Evolutionary conservation across 2,888 invertebrate genomes (phyloP), one percentile per base, ranked within the genome.

Genomic region (Clostera curtula): DNA sequence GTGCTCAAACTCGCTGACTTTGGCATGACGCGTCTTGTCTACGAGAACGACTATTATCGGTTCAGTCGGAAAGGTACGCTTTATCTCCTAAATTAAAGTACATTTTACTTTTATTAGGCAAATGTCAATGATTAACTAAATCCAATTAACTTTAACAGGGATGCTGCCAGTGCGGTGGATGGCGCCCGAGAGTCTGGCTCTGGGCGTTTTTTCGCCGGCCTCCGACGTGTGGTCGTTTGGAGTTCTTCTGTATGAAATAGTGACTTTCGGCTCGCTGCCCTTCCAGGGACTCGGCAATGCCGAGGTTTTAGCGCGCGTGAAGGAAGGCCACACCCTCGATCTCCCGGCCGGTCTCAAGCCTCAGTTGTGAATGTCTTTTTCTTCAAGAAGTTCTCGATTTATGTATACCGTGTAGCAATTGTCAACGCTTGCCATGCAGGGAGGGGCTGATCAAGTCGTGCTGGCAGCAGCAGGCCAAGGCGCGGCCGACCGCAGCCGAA

Each of bases 201-300:
- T 92, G 12, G 96, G 96, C 6, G 86, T 93, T 28, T 96, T 95
- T 68, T 93, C 94, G 1, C 88, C 93, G 10, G 89, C 91, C 17
- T 93, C 95, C 0, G 96, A 97, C 70, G 90, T 96, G 8, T 97
- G 96, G 96, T 91, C 94, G 16, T 95, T 90, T 61, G 96, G 95
- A 3, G 92, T 96, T 19, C 82, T 96, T 11, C 83, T 96, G 2
- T 96, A 92, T 62, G 93, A 94, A 73, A 93, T 96, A 29, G 90
- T 95, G 31, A 95, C 96, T 0, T 95, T 96, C 70, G 96, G 96
- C 5, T 92, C 93, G 53, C 91, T 94, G 68, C 96, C 96, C 0
- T 96, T 93, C 70, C 95, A 93, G 75, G 95, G 94, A 0, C 82
- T 94, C 56, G 90, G 90, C 48, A 96, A 96, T 69, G 89, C 88